Evolutionary conservation across 2,888 invertebrate species (phyloP).

Genomic region (Hymenopus coronatus): DNA sequence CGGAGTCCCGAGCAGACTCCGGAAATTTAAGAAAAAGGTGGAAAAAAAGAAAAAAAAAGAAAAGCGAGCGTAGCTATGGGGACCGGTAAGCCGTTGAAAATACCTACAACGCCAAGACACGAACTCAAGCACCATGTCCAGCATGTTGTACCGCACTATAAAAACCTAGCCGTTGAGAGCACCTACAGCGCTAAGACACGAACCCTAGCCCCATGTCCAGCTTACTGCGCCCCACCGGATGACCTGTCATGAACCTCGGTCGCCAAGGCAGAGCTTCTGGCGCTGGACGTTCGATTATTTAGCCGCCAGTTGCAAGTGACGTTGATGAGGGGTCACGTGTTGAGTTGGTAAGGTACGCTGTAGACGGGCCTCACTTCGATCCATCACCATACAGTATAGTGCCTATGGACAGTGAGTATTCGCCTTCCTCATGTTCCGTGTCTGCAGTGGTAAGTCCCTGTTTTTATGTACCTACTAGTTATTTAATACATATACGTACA

Average conservation of each 20-base stretch:
- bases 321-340: background rate
- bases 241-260: background rate
- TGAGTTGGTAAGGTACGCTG: background rate
- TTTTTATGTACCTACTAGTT: background rate
- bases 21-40: no score
- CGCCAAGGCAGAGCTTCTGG: background rate
- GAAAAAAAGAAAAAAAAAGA: no score
- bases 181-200: no score
- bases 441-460: background rate
- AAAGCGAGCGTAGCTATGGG: no score
- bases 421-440: background rate
- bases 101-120: no score
- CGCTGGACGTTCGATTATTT: background rate
- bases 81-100: no score
- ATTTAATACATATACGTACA: background rate
- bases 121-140: no score
- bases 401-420: background rate
- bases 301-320: background rate
- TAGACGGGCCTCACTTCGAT: background rate
- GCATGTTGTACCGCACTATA: no score
- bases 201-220: no score
- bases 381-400: background rate
- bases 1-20: no score
- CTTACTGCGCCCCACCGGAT: background rate
- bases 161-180: no score